Percentiles rank a stretch among this genome's conserved stretches.
Conservation (phyloP, 2,888 invertebrate genomes). For the Ganaspis brasiliensis region DNA sequence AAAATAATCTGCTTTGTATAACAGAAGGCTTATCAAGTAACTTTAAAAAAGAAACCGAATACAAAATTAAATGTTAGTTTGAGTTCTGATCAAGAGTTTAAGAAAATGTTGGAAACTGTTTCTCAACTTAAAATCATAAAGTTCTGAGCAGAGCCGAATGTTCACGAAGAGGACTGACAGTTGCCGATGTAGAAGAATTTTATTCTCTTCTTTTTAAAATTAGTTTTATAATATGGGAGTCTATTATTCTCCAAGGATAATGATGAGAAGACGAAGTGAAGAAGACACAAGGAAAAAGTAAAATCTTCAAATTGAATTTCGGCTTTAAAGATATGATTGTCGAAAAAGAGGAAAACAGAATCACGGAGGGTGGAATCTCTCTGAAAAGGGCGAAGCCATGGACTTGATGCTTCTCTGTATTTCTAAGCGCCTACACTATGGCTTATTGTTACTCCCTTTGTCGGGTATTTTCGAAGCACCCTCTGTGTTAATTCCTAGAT, state of each 20-base stretch:
- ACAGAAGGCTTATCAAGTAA: too few species aligned
- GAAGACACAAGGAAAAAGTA: background rate
- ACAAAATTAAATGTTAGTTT: too few species aligned
- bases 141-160: too few species aligned
- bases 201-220: background rate
- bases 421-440: conserved; percentile 74
- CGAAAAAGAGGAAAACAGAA: conserved; percentile 42
- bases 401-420: conserved; percentile 64
- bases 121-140: too few species aligned
- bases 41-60: too few species aligned
- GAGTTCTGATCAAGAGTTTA: too few species aligned
- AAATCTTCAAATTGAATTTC: conserved; percentile 33
- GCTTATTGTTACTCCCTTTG: conserved; percentile 76
- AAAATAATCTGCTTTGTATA: too few species aligned
- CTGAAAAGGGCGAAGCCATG: conserved; percentile 48
- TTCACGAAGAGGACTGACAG: background rate
- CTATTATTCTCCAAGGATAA: too few species aligned
- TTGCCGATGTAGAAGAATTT: too few species aligned
- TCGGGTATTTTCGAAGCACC: conserved; percentile 76
- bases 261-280: conserved; percentile 34
- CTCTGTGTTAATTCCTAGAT: conserved; percentile 72
- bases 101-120: too few species aligned
- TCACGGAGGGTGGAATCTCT: conserved; percentile 38
- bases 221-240: too few species aligned
- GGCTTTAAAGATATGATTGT: conserved; percentile 17